Percentiles rank a stretch among this genome's conserved stretches.
phyloP scores from a whole-genome alignment of 2,888 invertebrate genomes.

The Erebia palarica region DNA sequence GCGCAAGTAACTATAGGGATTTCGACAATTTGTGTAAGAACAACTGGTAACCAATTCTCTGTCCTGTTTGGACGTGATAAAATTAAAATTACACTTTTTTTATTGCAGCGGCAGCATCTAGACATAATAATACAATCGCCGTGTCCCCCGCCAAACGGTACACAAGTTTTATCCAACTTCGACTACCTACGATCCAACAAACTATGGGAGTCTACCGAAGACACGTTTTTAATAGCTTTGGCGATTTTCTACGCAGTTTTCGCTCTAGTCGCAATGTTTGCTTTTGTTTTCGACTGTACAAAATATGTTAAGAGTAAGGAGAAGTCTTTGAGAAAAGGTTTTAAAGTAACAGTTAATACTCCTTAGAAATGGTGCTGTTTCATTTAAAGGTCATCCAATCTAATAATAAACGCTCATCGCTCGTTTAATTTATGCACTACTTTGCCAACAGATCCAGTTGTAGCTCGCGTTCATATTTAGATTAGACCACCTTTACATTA shows the following conservation, averaged over 20 bases:
- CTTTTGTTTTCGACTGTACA: slow-evolving; percentile 84
- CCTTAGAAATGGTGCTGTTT: slow-evolving; percentile 61
- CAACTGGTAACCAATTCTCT: no score
- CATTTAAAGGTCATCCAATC: slow-evolving; percentile 11
- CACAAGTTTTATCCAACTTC: slow-evolving; percentile 83
- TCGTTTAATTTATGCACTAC: no score
- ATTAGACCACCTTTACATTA: no score
- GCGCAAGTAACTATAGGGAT: no score
- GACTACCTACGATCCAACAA: slow-evolving; percentile 65
- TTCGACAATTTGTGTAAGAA: no score
- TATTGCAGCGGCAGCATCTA: slow-evolving; percentile 88
- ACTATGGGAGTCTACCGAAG: slow-evolving; percentile 77
- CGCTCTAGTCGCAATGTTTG: slow-evolving; percentile 83
- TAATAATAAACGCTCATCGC: not conserved
- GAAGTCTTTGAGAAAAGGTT: slow-evolving; percentile 72
- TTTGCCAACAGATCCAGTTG: no score
- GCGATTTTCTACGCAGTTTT: slow-evolving; percentile 84
- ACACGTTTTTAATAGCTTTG: slow-evolving; percentile 83
- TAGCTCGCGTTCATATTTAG: no score
- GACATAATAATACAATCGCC: slow-evolving; percentile 93
- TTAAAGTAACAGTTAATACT: slow-evolving; percentile 83
- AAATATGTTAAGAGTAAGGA: slow-evolving; percentile 78
- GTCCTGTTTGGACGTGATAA: no score
- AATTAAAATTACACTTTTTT: not conserved
- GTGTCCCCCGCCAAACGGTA: slow-evolving; percentile 91